Evolutionary conservation across 2,888 invertebrate species (phyloP), one percentile per base, ranked within the genome.

Genomic region (Sturmia bella): DNA sequence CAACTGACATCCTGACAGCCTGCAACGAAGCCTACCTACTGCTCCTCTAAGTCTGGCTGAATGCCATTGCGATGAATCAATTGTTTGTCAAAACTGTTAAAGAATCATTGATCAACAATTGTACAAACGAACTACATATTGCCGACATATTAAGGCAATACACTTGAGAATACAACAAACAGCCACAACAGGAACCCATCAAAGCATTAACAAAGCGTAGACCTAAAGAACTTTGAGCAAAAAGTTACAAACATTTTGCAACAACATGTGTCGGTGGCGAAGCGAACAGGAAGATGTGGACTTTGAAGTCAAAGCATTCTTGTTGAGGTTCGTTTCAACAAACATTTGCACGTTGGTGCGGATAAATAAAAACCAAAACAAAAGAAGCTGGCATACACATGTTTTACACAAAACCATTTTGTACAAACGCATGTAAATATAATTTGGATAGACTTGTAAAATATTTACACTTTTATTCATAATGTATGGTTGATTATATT

Each of bases 381-480:
- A 59, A 41, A 3, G 13, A 56, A 24, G 66, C 48, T 48, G 12
- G 52, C 39, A 63, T 19, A 57, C 17, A 43, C 9, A 43, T 72
- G 72, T 66, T 57, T 21, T 72, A 78, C 64, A 72, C 41, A 64
- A 50, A 70, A 43, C 37, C 50, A 59, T 72, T 64, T 72, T 57
- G 50, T 70, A 32, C 45, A 56, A 0, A 72, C 72, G 72, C 52
- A 59, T 66, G 66, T 64, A 64, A 66, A 64, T 64, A 66, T 52
- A 66, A 57, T 66, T 72, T 66, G 41, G 50, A 32, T n/a, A 39
- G 39, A 24, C 19, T 43, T 37, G 64, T 77, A 50, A 77, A 77
- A 73, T 77, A 81, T 81, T 81, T 61, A 74, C 77, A 69, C 74
- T 66, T 78, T 78, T 66, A 82, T 69, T 70, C 66, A 78, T 82